Base-by-base conservation (phyloP, 2,888 invertebrate genomes). In the Druceiella hillmani region DNA sequence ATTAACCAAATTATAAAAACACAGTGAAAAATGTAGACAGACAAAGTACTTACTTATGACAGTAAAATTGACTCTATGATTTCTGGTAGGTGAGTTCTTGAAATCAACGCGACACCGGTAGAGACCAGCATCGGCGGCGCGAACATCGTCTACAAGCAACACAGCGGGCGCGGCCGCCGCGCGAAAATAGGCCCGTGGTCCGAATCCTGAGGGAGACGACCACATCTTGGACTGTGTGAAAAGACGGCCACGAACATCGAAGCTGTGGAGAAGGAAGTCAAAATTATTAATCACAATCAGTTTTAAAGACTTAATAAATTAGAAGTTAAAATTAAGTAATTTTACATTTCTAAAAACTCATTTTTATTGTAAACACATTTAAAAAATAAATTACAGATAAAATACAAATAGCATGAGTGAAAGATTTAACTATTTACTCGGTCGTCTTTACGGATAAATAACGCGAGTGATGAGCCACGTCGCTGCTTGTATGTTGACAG, bases 81-180 rank as follows among this genome's bases (percentile, higher is more conserved):
- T 89, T 52, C 88, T 78, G 2, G 91, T 92, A 1, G 90, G 91
- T 7, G 89, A 87, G 60, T 87, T 85, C 59, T 84, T 85, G 70
- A 91, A 92, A 71, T 92, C 92, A 4, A 91, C 89, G 41, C 92
- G 74, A 65, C 92, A 92, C 44, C 89, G 76, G 66, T 91, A 91
- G 44, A 87, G 74, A 9, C 89, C 91, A 2, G 81, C 84, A 57
- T 92, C 91, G 26, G 73, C 71, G 44, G 83, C 81, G 36, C 77
- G 72, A 34, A 88, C 84, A 52, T 76, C 78, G 58, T 86, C 83
- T 41, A 90, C 74, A 49, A 81, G 80, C 47, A 91, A 74, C 45
- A 81, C 82, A 3, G 89, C 85, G 2, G 88, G 86, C 17, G 75
- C 77, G 22, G 83, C 83, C 28, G 80, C 75, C 33, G 83, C 81